These are phyloP conservation scores for Dasyornis broadbenti DNA, from an alignment of 2,113 vertebrate genomes.

Conservation along the genomic window DNA sequence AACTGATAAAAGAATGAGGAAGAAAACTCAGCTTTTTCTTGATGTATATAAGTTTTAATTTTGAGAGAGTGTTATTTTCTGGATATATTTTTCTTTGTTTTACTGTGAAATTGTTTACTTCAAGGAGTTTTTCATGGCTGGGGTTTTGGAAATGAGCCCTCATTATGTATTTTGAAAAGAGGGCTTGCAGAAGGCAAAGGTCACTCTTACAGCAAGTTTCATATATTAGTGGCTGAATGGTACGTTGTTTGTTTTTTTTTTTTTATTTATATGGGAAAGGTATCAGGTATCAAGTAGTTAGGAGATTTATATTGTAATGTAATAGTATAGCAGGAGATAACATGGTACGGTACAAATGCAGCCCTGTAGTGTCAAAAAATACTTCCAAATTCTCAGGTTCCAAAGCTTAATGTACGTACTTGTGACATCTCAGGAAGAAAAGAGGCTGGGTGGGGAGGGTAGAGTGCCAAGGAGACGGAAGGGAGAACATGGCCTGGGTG, in stretches of 20 bases:
- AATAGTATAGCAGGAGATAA: background rate
- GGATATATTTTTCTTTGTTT: constrained; percentile 25
- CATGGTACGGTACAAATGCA: background rate
- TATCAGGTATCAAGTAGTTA: constrained; percentile 15
- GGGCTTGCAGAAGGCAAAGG: background rate
- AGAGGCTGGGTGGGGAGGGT: background rate
- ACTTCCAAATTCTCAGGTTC: constrained; percentile 52
- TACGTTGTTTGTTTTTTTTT: background rate
- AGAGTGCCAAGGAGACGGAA: background rate
- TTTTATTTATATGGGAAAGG: constrained; percentile 12
- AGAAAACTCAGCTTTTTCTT: background rate
- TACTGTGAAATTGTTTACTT: constrained; percentile 13
- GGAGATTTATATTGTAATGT: background rate
- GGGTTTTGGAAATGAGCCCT: background rate
- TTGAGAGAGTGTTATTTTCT: constrained; percentile 20
- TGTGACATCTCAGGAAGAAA: constrained; percentile 46
- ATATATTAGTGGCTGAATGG: background rate
- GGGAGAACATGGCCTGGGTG: background rate
- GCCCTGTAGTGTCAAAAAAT: constrained; percentile 26
- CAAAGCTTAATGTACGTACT: background rate
- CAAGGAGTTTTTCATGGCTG: background rate
- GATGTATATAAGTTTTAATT: constrained; percentile 23
- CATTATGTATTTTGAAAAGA: background rate
- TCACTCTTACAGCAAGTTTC: background rate
- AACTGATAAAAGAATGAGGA: background rate